Conservation (phyloP, 2,797 vertebrate genomes). For the Columba guinea region DNA sequence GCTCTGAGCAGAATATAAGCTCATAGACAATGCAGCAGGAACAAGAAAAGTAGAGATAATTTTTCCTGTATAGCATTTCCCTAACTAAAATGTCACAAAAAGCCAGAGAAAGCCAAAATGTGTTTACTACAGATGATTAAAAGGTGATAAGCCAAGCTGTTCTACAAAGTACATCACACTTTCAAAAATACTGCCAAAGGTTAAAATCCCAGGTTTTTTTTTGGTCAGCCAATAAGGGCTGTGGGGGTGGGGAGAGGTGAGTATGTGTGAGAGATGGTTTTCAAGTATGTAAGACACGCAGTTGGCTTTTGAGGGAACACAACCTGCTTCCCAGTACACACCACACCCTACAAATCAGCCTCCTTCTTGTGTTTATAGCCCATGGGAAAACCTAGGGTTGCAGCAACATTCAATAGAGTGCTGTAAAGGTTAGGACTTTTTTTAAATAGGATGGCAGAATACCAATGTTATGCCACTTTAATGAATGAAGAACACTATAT, state of each 20-base stretch:
- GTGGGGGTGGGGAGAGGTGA: background rate
- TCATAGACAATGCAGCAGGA: background rate
- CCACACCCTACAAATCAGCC: accelerated
- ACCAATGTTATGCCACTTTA: background rate
- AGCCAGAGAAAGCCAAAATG: background rate
- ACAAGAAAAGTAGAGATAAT: background rate
- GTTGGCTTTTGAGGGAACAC: background rate
- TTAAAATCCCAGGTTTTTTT: background rate
- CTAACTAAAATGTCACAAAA: background rate
- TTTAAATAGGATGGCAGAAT: background rate
- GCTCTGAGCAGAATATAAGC: background rate
- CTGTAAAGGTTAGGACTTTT: background rate
- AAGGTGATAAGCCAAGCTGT: background rate
- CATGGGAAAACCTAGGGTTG: background rate
- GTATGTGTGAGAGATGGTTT: background rate
- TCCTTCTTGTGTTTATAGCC: background rate
- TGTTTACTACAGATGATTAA: background rate
- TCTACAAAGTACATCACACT: background rate
- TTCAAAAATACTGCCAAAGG: background rate
- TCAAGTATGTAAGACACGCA: background rate
- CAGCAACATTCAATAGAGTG: background rate
- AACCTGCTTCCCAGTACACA: background rate
- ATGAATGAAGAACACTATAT: background rate
- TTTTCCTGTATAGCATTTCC: background rate
- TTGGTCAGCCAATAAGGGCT: background rate